phyloP scores from a whole-genome alignment of 92 coral and sea anemone species.

The Ricordea florida region DNA sequence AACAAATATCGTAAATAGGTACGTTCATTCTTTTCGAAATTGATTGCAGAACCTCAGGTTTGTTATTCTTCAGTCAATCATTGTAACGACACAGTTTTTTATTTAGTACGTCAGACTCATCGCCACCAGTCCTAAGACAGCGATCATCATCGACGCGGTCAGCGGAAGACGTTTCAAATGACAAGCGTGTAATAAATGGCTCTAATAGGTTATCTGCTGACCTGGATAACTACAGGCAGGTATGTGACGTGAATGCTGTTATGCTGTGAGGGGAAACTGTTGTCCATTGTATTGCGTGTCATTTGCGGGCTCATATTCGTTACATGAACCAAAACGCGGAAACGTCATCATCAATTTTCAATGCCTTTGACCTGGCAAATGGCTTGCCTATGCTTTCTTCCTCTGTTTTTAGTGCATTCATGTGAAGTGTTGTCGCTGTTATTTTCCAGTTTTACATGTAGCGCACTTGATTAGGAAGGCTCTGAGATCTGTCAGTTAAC shows the following conservation, averaged over 20 bases:
- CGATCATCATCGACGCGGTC: conserved; percentile 78
- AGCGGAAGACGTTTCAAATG: conserved; percentile 76
- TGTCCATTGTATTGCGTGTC: neutral
- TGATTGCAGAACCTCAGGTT: neutral
- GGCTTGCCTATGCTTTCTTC: too few relatives aligned
- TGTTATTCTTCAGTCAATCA: neutral
- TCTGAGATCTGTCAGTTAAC: too few relatives aligned
- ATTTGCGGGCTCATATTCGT: neutral
- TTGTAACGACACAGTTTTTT: neutral
- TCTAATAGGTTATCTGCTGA: conserved; percentile 73
- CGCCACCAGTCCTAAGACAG: conserved; percentile 63
- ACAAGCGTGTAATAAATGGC: conserved; percentile 64
- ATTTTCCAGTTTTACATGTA: too few relatives aligned
- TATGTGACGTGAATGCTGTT: neutral
- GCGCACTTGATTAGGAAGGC: too few relatives aligned
- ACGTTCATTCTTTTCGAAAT: neutral
- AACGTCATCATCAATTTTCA: neutral
- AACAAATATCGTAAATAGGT: conserved; percentile 76
- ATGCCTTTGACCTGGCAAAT: too few relatives aligned
- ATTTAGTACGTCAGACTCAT: conserved; percentile 68
- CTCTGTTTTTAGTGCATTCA: too few relatives aligned
- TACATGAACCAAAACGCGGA: neutral
- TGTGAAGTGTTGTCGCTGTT: too few relatives aligned
- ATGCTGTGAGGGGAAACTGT: neutral
- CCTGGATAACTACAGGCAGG: conserved; percentile 82